Evolutionary conservation across 1,140 invertebrate genomes (phyloP), one percentile per base, ranked within the genome.

Genomic region (Ganaspis sp.): DNA sequence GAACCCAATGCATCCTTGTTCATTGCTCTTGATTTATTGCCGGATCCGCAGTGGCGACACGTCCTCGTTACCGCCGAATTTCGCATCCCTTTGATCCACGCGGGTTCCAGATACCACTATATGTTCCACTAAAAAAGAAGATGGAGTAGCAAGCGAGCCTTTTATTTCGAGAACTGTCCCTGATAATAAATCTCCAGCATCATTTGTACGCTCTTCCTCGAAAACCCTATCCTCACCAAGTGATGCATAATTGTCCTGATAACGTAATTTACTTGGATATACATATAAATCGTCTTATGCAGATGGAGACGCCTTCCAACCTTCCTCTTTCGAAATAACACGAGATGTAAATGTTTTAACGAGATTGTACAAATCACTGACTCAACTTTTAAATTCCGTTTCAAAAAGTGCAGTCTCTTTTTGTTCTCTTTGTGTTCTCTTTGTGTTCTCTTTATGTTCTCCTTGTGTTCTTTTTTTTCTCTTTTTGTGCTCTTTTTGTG

Each of bases 11-110:
- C 58, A 64, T 64, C 58, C 58, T 26, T 26, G 23, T 29, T 64
- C 58, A 64, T 64, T 64, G 58, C 58, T 64, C 58, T 64, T 64
- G 58, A 64, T 64, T 64, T 64, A 64, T 64, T 64, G 23, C 58
- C 58, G 58, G 58, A 64, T 64, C 58, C 58, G 26, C 58, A 64
- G 58, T 64, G 26, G 58, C 58, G 58, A 64, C 58, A 64, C 15
- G 58, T 64, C 58, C 58, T 64, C 58, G 58, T 64, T 64, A 64
- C 58, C 58, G 58, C 23, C 58, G 58, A 64, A 64, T 64, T 64
- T 64, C 58, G 58, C 58, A 64, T 64, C 58, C 58, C 58, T 64
- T 64, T 64, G 58, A 64, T 64, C 58, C 58, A 29, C 26, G 15
- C 54, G 23, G 12, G 54, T 12, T 64, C 58, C 23, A 64, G 23